Percentiles rank a stretch among this genome's conserved stretches.
phyloP scores from a whole-genome alignment of 2,113 vertebrate genomes.

The Ciconia maguari region DNA sequence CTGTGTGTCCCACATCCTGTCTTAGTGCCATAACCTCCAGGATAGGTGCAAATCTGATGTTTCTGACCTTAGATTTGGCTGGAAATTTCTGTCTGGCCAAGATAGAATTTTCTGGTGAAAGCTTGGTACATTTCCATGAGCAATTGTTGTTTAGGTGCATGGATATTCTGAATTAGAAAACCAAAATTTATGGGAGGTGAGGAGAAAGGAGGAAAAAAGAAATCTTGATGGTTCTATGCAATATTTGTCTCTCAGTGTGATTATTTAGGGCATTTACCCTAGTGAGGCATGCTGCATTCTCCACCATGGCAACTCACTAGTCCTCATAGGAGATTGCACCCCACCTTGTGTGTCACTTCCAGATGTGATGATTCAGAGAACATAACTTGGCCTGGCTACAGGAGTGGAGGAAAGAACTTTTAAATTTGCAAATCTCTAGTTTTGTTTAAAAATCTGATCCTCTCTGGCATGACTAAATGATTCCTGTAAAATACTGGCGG shows the following conservation, averaged over 20 bases:
- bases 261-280: background rate
- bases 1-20: background rate
- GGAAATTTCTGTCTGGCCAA: background rate
- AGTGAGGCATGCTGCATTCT: background rate
- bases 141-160: background rate
- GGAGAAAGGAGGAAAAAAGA: background rate
- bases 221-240: background rate
- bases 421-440: slow-evolving; percentile 5
- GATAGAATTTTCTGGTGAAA: background rate
- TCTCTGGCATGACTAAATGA: background rate
- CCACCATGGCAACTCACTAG: background rate
- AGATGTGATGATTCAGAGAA: background rate
- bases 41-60: background rate
- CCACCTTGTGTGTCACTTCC: background rate
- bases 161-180: background rate
- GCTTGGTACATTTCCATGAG: background rate
- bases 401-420: background rate
- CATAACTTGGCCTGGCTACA: background rate
- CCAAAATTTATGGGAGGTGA: background rate
- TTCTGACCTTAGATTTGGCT: background rate
- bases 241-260: background rate
- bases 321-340: background rate
- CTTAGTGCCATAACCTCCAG: background rate
- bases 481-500: slow-evolving; percentile 1
- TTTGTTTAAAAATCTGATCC: slow-evolving; percentile 33